Conservation (phyloP, 2,888 invertebrate species). For the Drosophila subsilvestris region DNA sequence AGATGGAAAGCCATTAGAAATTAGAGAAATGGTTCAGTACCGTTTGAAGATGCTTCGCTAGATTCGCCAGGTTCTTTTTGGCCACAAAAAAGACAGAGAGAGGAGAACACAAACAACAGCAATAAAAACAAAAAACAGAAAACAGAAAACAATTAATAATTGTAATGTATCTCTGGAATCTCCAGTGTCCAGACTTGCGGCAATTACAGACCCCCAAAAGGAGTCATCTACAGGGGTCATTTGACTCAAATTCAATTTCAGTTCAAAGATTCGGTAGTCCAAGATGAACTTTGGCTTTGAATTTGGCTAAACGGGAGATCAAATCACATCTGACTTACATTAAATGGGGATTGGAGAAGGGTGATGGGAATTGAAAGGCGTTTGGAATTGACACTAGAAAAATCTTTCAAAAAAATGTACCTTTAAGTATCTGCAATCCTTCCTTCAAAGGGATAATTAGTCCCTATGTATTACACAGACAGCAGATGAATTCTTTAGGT, state of each 20-base stretch:
- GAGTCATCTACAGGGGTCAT: conserved; percentile 7
- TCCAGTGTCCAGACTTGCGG: background rate
- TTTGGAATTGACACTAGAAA: too few species aligned
- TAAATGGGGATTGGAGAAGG: background rate
- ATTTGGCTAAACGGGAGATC: background rate
- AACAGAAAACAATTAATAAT: conserved; percentile 44
- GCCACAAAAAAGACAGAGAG: background rate
- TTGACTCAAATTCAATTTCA: conserved; percentile 5
- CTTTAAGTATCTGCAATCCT: background rate
- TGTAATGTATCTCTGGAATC: conserved; percentile 43
- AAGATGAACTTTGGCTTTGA: conserved; percentile 18
- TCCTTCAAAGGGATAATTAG: too few species aligned
- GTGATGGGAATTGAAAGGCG: too few species aligned
- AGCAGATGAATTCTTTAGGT: too few species aligned
- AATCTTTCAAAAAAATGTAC: background rate
- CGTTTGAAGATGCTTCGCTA: conserved; percentile 19
- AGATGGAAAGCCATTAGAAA: conserved; percentile 64
- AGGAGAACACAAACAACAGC: conserved; percentile 1
- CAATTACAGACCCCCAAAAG: conserved; percentile 34
- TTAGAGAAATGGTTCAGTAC: conserved; percentile 56
- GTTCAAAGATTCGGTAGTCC: conserved; percentile 9
- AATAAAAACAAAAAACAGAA: background rate
- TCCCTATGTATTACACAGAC: too few species aligned
- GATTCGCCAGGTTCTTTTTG: conserved; percentile 8
- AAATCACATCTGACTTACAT: conserved; percentile 15